Percentiles rank a stretch among this genome's conserved stretches.
Evolutionary conservation across 2,888 invertebrate species (phyloP).

Genomic region (Dryobotodes eremita): DNA sequence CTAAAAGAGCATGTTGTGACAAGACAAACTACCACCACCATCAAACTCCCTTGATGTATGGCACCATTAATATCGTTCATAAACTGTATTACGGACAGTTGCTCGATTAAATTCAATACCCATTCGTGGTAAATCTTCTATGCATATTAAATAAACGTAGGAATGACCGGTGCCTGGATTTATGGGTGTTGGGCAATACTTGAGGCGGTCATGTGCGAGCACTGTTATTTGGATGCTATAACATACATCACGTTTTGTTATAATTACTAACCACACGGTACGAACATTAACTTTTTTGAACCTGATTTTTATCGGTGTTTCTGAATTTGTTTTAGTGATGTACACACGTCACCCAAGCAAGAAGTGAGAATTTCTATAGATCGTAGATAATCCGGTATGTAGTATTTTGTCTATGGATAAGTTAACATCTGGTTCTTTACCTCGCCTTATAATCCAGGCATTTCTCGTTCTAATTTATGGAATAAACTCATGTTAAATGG

Average conservation of each 20-base stretch:
- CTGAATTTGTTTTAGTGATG: slow-evolving; percentile 26
- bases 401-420: background rate
- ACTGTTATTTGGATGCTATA: slow-evolving; percentile 58
- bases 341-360: background rate
- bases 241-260: slow-evolving; percentile 56
- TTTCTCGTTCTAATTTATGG: slow-evolving; percentile 2
- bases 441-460: background rate
- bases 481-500: background rate
- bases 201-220: slow-evolving; percentile 64
- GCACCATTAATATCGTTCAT: slow-evolving; percentile 80
- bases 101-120: slow-evolving; percentile 88
- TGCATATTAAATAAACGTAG: slow-evolving; percentile 88
- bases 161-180: slow-evolving; percentile 82
- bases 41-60: slow-evolving; percentile 69
- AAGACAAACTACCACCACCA: slow-evolving; percentile 73
- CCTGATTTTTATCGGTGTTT: slow-evolving; percentile 17
- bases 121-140: slow-evolving; percentile 87
- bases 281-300: slow-evolving; percentile 8
- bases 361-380: background rate
- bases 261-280: slow-evolving; percentile 47
- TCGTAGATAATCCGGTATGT: background rate
- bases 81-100: slow-evolving; percentile 82
- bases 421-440: background rate
- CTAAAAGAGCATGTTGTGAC: slow-evolving; percentile 71
- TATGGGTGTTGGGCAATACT: slow-evolving; percentile 79